Evolutionary conservation across 2,888 invertebrate genomes (phyloP).

Genomic region (Nipponacmea schrenckii): DNA sequence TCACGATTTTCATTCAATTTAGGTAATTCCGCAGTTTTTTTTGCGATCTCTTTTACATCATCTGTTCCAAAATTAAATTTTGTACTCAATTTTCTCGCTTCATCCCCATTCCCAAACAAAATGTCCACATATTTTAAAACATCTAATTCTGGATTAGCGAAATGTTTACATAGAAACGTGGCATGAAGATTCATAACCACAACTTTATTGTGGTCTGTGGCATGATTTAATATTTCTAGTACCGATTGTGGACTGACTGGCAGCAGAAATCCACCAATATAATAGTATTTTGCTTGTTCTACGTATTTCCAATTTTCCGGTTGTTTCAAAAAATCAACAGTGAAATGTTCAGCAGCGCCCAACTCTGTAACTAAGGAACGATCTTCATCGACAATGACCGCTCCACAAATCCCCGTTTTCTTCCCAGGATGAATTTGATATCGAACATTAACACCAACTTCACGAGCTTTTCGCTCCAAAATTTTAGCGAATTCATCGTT

Average conservation of each 20-base stretch:
- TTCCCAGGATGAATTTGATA: conserved; percentile 79
- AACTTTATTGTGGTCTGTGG: conserved; percentile 77
- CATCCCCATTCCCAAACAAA: conserved; percentile 92
- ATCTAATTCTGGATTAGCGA: conserved; percentile 81
- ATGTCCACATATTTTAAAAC: conserved; percentile 92
- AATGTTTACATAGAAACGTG: conserved; percentile 90
- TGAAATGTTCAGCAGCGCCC: conserved; percentile 93
- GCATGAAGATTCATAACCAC: conserved; percentile 96
- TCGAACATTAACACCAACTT: conserved; percentile 84
- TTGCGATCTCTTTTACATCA: conserved; percentile 83
- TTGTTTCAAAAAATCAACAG: conserved; percentile 77
- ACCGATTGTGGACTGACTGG: conserved; percentile 93
- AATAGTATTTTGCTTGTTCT: conserved; percentile 83
- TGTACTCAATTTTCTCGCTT: conserved; percentile 68
- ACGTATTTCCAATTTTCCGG: conserved; percentile 80
- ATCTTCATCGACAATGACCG: conserved; percentile 83
- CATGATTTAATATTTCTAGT: conserved; percentile 82
- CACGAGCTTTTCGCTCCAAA: conserved; percentile 79
- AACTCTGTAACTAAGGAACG: conserved; percentile 95
- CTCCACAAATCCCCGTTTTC: conserved; percentile 94
- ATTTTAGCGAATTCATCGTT: conserved; percentile 87
- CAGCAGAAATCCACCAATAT: conserved; percentile 94
- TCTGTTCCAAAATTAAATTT: conserved; percentile 69
- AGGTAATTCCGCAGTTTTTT: conserved; percentile 79
- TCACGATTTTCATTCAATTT: conserved; percentile 79